A percentile compares a stretch with the other conserved stretches of the same genome.
phyloP scores from a whole-genome alignment of 2,888 invertebrate species.

The Dolichomitus sp. region DNA sequence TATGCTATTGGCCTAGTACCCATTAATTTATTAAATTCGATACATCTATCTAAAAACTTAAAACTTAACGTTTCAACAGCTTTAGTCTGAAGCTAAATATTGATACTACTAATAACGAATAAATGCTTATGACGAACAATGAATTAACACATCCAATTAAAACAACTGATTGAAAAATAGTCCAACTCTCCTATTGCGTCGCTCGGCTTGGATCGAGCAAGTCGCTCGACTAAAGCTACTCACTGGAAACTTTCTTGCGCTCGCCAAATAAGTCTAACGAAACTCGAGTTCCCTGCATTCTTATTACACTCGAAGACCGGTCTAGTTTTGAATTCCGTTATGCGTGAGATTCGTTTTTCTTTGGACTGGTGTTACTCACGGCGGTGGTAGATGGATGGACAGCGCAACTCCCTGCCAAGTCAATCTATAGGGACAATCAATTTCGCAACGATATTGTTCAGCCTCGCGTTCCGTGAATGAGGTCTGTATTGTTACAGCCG shows the following conservation, averaged over 20 bases:
- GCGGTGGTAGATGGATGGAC: slow-evolving; percentile 25
- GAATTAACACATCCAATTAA: neutral
- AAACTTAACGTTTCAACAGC: neutral
- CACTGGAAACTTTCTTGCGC: slow-evolving; percentile 61
- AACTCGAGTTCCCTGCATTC: slow-evolving; percentile 45
- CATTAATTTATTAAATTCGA: too few relatives aligned
- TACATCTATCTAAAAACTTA: neutral
- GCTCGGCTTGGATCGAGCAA: slow-evolving; percentile 40
- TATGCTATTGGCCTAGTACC: too few relatives aligned
- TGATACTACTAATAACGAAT: neutral
- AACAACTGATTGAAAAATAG: slow-evolving; percentile 14
- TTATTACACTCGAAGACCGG: slow-evolving; percentile 46
- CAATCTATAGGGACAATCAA: slow-evolving; percentile 53
- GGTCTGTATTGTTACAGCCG: slow-evolving; percentile 43
- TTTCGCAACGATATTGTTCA: slow-evolving; percentile 62
- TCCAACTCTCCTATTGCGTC: slow-evolving; percentile 13
- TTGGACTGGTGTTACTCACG: slow-evolving; percentile 7
- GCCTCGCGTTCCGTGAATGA: slow-evolving; percentile 45
- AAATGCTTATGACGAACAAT: neutral
- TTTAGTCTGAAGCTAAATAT: neutral
- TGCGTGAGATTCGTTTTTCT: slow-evolving; percentile 34
- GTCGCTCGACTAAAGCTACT: slow-evolving; percentile 19
- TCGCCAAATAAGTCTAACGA: slow-evolving; percentile 57
- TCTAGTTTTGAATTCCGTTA: slow-evolving; percentile 55
- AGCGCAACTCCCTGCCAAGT: slow-evolving; percentile 29